phyloP scores from a whole-genome alignment of 2,888 invertebrate species.

The Zygogramma bicolorata region DNA sequence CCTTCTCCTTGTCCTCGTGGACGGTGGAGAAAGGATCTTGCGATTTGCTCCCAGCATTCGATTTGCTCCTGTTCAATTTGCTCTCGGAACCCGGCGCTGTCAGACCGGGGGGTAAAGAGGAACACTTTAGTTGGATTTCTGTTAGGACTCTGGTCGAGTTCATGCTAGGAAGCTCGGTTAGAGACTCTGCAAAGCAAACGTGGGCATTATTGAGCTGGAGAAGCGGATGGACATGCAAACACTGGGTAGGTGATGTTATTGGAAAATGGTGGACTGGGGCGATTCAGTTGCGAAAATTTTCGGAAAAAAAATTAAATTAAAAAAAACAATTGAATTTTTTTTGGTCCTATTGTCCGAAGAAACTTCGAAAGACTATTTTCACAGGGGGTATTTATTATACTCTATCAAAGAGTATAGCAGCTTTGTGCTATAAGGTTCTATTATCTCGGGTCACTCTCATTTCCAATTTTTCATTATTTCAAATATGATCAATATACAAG shows the following conservation, averaged over 20 bases:
- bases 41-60: conserved; percentile 64
- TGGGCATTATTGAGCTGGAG: conserved; percentile 15
- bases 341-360: too few relatives aligned
- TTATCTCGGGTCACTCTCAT: too few relatives aligned
- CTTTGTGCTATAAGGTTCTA: too few relatives aligned
- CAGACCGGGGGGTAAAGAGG: conserved; percentile 75
- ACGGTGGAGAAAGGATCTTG: conserved; percentile 58
- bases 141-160: conserved; percentile 47
- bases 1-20: conserved; percentile 60
- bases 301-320: too few relatives aligned
- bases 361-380: too few relatives aligned
- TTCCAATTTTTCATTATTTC: too few relatives aligned
- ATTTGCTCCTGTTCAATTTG: conserved; percentile 69
- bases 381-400: too few relatives aligned
- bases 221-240: conserved; percentile 12
- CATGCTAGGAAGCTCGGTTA: conserved; percentile 64
- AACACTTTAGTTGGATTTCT: conserved; percentile 74
- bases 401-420: too few relatives aligned
- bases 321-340: too few relatives aligned
- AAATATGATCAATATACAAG: too few relatives aligned
- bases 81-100: conserved; percentile 69
- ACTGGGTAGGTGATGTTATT: neutral
- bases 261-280: neutral
- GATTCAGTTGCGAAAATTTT: neutral
- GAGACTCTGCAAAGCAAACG: conserved; percentile 62